phyloP scores from a whole-genome alignment of 1,140 invertebrate species.

The Stenopsyche tienmushanensis region DNA sequence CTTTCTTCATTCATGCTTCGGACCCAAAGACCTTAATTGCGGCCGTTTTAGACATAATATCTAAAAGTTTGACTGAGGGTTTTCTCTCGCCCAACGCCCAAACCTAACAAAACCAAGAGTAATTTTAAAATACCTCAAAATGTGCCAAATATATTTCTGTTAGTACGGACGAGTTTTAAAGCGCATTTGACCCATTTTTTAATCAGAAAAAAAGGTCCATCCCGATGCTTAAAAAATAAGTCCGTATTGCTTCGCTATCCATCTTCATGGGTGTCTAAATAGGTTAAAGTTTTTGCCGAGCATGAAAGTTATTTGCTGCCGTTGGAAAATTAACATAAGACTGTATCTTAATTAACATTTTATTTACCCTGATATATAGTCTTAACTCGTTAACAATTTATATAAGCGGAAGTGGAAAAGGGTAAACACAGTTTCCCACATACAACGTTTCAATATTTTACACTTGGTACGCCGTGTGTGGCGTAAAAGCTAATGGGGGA shows the following conservation, averaged over 20 bases:
- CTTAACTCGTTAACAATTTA: not conserved
- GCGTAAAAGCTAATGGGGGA: not conserved
- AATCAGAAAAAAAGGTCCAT: too few species aligned
- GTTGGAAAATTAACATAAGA: not conserved
- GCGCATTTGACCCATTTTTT: too few species aligned
- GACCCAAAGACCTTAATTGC: too few species aligned
- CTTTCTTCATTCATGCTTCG: too few species aligned
- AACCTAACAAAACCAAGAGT: too few species aligned
- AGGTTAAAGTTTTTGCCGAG: not conserved
- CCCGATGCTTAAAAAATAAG: too few species aligned
- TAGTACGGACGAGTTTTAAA: not conserved
- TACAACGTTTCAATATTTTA: not conserved
- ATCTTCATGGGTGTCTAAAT: not conserved
- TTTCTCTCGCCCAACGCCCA: too few species aligned
- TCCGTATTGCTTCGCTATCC: too few species aligned
- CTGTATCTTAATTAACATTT: slow-evolving; percentile 7
- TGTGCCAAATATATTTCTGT: not conserved
- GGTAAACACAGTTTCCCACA: not conserved
- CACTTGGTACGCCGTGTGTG: not conserved
- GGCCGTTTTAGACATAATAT: too few species aligned
- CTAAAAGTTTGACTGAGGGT: too few species aligned
- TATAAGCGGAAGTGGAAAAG: not conserved
- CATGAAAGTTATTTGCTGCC: not conserved
- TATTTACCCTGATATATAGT: not conserved
- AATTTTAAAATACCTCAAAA: not conserved